A percentile compares a stretch with the other conserved stretches of the same genome.
Evolutionary conservation across 2,113 vertebrate species (phyloP).

Genomic region (Tretioscincus oriximinensis): DNA sequence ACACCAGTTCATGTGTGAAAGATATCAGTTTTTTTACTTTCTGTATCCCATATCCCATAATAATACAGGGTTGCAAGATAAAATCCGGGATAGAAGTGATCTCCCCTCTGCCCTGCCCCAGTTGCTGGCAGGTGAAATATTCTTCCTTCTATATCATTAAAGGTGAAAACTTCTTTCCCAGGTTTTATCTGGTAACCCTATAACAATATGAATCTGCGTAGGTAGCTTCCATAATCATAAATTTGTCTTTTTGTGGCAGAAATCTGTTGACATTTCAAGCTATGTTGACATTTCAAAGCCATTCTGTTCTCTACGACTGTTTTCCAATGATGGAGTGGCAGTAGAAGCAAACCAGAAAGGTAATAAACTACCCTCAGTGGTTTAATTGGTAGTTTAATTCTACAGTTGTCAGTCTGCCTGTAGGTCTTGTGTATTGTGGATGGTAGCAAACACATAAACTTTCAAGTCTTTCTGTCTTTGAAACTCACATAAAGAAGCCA

Average conservation of each 20-base stretch:
- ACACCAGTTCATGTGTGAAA: neutral
- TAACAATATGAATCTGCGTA: neutral
- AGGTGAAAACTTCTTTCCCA: too few relatives aligned
- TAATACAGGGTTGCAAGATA: neutral
- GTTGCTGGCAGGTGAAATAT: too few relatives aligned
- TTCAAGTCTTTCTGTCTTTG: neutral
- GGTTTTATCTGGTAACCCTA: neutral
- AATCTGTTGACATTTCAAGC: neutral
- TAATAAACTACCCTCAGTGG: neutral
- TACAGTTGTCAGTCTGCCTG: neutral
- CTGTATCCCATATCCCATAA: neutral
- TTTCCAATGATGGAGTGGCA: neutral
- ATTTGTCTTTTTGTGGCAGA: too few relatives aligned
- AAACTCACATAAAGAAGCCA: neutral
- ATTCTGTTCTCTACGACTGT: neutral
- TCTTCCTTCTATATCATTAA: too few relatives aligned
- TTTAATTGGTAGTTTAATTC: neutral
- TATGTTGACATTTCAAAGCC: neutral
- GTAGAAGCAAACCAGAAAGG: neutral
- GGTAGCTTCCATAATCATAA: neutral
- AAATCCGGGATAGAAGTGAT: too few relatives aligned
- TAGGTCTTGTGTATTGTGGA: neutral
- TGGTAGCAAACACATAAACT: neutral
- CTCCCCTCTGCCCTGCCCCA: too few relatives aligned
- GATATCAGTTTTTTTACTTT: neutral